Base-by-base conservation (phyloP, 2,113 vertebrate species). In the Riparia riparia region DNA sequence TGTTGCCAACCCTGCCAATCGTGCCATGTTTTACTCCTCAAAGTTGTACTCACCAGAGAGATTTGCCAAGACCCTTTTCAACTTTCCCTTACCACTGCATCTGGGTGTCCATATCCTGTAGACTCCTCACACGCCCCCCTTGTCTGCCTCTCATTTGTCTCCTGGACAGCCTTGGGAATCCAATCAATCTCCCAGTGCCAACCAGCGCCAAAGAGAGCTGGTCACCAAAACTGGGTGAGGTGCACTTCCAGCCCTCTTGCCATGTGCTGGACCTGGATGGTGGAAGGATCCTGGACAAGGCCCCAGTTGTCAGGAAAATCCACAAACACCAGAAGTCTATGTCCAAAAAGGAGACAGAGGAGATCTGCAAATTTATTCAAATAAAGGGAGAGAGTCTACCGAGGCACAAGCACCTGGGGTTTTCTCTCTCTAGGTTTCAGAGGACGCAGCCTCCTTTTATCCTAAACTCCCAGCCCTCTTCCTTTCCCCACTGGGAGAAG, bases 181-280 rank as follows among this genome's bases (percentile, higher is more conserved):
- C 42, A 58, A 3, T 17, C 25, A 12, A 28, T 29, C 1, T 0
- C 42, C 25, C 7, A 3, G 31, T 45, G 32, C 53, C 1, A 0
- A 24, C 14, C 53, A 34, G 71, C 1, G 3, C 14, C 32, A 34
- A 29, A 47, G 32, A 18, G 32, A 17, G 18, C 54, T 37, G n/a
- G 19, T 58, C 54, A 47, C 32, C 42, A 13, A 37, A 22, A 22
- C 42, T 37, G 54, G 42, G 8, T 47, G 42, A 58, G 25, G 25
- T 8, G 17, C 32, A 29, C 42, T 54, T 74, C 10, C 41, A 58
- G 54, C 17, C 34, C 32, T 37, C 54, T 17, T 58, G 25, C 24
- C 4, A 0, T 47, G 32, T 37, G 72, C 42, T 37, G 24, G 10
- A 13, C 42, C 19, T 2, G 2, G 39, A 57, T 20, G 5, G 54